Percentiles rank a stretch among this genome's conserved stretches.
These are phyloP conservation scores for Dicycla oo DNA, from an alignment of 2,888 invertebrate genomes.

Conservation along the genomic window DNA sequence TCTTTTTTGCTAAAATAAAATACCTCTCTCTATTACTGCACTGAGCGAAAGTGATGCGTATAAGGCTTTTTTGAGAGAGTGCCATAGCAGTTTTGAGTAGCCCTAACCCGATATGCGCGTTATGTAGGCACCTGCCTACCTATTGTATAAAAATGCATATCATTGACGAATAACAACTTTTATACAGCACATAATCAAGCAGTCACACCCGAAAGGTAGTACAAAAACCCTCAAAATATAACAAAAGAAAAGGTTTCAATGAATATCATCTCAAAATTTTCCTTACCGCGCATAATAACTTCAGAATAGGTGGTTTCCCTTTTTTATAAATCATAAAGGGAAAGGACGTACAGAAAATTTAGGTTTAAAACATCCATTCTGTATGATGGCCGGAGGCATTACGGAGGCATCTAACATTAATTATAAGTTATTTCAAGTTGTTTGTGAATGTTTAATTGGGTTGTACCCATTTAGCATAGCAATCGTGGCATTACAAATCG, in stretches of 20 bases:
- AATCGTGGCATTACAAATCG: conserved; percentile 13
- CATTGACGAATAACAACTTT: conserved; percentile 53
- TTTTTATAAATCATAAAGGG: conserved; percentile 68
- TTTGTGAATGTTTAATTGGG: conserved; percentile 60
- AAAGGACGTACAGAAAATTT: conserved; percentile 64
- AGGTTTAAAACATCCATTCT: conserved; percentile 68
- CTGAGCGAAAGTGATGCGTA: background rate
- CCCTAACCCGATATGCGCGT: background rate
- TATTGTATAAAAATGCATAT: conserved; percentile 51
- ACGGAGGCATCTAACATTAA: conserved; percentile 61
- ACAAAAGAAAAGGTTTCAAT: conserved; percentile 71
- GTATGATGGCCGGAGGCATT: conserved; percentile 54
- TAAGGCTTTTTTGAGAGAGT: background rate
- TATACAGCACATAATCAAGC: conserved; percentile 46
- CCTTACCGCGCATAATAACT: conserved; percentile 65
- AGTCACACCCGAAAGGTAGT: conserved; percentile 57
- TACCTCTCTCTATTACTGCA: background rate
- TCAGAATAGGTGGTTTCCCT: conserved; percentile 63
- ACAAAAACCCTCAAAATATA: conserved; percentile 63
- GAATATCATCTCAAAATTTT: conserved; percentile 69
- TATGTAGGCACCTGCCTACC: conserved; percentile 1
- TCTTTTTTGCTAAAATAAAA: background rate
- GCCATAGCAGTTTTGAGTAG: background rate
- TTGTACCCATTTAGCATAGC: conserved; percentile 31
- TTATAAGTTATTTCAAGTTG: conserved; percentile 66